Conservation (phyloP, 2,888 invertebrate genomes). For the Phrixothrix hirtus region DNA sequence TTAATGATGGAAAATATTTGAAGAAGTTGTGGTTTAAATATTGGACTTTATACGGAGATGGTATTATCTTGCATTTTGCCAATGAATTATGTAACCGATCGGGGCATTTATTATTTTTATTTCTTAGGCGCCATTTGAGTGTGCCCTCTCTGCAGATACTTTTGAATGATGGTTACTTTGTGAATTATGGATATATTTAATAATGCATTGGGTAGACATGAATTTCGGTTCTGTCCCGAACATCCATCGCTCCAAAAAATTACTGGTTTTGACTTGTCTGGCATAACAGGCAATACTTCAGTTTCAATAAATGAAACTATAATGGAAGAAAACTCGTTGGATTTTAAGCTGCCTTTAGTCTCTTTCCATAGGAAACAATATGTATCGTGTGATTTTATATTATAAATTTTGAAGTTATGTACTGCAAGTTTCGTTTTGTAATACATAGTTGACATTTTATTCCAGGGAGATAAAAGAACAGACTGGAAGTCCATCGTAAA, state of each 20-base stretch:
- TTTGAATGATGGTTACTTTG: background rate
- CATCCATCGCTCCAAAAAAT: too few relatives aligned
- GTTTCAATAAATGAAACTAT: too few relatives aligned
- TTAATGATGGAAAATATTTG: background rate
- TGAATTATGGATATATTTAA: background rate
- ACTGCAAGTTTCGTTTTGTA: too few relatives aligned
- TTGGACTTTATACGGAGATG: too few relatives aligned
- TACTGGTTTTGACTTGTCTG: background rate
- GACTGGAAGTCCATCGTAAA: too few relatives aligned
- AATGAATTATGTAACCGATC: background rate
- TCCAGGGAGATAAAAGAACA: background rate
- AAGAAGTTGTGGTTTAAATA: too few relatives aligned
- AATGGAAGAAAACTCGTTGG: background rate
- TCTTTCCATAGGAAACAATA: conserved; percentile 4
- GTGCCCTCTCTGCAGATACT: background rate
- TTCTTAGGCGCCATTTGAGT: background rate
- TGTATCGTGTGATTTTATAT: conserved; percentile 1
- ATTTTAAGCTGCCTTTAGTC: background rate
- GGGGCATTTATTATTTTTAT: background rate
- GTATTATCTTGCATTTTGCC: background rate
- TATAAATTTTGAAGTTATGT: too few relatives aligned
- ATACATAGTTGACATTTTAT: too few relatives aligned
- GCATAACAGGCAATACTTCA: too few relatives aligned
- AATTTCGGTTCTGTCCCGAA: background rate
- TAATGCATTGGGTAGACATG: background rate